Evolutionary conservation across 2,888 invertebrate genomes (phyloP).

Genomic region (Heliothis peltigera): DNA sequence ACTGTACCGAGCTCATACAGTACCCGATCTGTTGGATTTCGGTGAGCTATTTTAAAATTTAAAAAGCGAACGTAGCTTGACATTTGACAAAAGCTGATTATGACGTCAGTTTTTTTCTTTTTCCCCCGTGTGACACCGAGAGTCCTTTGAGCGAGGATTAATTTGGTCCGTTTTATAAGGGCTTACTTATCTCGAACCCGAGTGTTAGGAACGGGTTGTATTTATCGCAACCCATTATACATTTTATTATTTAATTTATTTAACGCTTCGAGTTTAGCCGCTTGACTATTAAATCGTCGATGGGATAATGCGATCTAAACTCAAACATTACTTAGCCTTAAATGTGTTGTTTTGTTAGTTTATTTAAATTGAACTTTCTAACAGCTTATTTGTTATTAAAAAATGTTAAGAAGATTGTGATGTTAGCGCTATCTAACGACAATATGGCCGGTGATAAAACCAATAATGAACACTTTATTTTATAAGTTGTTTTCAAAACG

Average conservation of each 20-base stretch:
- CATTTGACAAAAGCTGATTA: constrained; percentile 90
- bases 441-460: constrained; percentile 18
- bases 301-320: constrained; percentile 84
- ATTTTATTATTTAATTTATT: constrained; percentile 90
- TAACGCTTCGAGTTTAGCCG: constrained; percentile 86
- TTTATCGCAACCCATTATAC: constrained; percentile 88
- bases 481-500: constrained; percentile 20
- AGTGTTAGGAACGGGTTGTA: constrained; percentile 86
- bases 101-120: constrained; percentile 86
- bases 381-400: constrained; percentile 52
- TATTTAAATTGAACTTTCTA: constrained; percentile 66
- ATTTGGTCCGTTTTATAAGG: constrained; percentile 88
- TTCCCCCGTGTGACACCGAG: constrained; percentile 74
- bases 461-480: constrained; percentile 22
- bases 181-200: constrained; percentile 86
- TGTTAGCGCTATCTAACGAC: constrained; percentile 24
- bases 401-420: constrained; percentile 42
- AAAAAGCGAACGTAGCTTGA: constrained; percentile 84
- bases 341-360: constrained; percentile 76
- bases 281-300: constrained; percentile 88
- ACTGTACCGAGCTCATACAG: constrained; percentile 63
- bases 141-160: constrained; percentile 88
- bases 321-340: constrained; percentile 81
- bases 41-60: constrained; percentile 84
- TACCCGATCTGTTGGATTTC: constrained; percentile 68